Evolutionary conservation across 2,888 invertebrate species (phyloP).

Genomic region (Microctonus hyperodae): DNA sequence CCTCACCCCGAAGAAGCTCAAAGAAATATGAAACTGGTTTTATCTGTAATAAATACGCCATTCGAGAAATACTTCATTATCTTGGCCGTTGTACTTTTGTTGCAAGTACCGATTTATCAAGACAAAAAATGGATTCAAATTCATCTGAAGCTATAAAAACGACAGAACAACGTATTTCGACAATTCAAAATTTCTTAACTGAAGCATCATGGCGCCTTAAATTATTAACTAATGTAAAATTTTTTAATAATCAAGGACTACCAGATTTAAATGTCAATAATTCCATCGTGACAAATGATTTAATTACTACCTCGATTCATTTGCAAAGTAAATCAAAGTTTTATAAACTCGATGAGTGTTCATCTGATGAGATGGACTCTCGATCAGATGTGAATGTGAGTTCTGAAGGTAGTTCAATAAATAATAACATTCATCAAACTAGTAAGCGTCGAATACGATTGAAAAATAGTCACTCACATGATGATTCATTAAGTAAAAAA

Average conservation of each 20-base stretch:
- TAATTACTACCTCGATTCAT: background rate
- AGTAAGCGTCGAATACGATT: conserved; percentile 63
- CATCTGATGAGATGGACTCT: conserved; percentile 45
- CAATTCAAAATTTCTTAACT: conserved; percentile 65
- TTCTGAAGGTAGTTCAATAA: conserved; percentile 57
- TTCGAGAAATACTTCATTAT: conserved; percentile 68
- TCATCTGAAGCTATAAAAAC: conserved; percentile 47
- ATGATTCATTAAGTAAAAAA: conserved; percentile 23
- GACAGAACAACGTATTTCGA: conserved; percentile 49
- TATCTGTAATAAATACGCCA: conserved; percentile 69
- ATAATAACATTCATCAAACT: conserved; percentile 61
- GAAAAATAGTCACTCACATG: conserved; percentile 33
- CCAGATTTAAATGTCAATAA: conserved; percentile 47
- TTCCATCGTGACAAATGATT: background rate
- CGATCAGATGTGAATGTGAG: conserved; percentile 48
- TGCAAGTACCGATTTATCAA: conserved; percentile 55
- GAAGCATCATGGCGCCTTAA: conserved; percentile 79
- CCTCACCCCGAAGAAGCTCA: conserved; percentile 48
- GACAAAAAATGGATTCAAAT: conserved; percentile 46
- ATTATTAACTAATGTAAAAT: conserved; percentile 69
- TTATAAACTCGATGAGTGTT: conserved; percentile 46
- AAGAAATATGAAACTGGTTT: conserved; percentile 63
- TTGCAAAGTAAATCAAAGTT: conserved; percentile 37
- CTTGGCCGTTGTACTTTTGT: conserved; percentile 68
- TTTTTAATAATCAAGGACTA: conserved; percentile 63